Base-by-base conservation (phyloP, 1,140 invertebrate species). In the Heliothis subflexa region DNA sequence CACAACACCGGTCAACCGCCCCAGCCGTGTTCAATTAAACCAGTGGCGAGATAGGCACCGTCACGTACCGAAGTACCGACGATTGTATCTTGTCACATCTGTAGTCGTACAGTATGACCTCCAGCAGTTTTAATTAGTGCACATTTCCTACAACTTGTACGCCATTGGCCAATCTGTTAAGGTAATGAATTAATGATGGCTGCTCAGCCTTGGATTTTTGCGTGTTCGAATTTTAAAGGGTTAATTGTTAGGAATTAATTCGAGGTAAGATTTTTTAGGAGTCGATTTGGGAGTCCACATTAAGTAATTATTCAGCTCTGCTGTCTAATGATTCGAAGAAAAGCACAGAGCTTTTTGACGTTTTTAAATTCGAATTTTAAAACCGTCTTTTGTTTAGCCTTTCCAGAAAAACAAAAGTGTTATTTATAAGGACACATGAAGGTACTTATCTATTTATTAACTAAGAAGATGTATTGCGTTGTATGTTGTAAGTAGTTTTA, bases 21-120 rank as follows among this genome's bases (percentile, higher is more conserved):
- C 33, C 62, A 78, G 47, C 81, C 81, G 80, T 86, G 85, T 84
- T 84, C 85, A 86, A 86, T 86, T 86, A 86, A 86, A 84, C 73
- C 79, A 76, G 79, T 79, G 66, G 80, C 79, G 52, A 83, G 83
- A 86, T 86, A 86, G 80, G 80, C 80, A 59, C 78, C 77, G 85
- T 86, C 85, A 86, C 85, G 85, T 85, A 85, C 78, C 64, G 55
- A 62, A 74, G 68, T 68, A 78, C 55, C 64, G 55, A 68, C 78
- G 83, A 86, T 84, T 86, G 81, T 84, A 86, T 84, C 82, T 82
- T 79, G 83, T 83, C 79, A 84, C 80, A 84, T 84, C 79, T 79
- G 74, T 59, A 62, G 47, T 14, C 54, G 54, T 68, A 45, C 62
- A 50, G 80, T 77, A 77, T 77, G 76, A 80, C 78, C 78, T 75